phyloP scores from a whole-genome alignment of 2,888 invertebrate genomes.

The Tribolium freemani region DNA sequence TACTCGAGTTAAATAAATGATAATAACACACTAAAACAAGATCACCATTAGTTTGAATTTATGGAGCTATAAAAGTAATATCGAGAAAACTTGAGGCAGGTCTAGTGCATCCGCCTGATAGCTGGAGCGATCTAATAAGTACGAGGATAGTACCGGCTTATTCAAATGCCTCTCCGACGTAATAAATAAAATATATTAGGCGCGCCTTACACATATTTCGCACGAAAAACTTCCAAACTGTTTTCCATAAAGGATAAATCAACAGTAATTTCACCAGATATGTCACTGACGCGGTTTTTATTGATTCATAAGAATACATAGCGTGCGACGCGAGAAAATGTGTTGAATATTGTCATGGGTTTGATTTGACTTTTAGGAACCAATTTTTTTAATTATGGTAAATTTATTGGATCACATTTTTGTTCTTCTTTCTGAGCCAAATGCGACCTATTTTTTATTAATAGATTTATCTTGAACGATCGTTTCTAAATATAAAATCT shows the following conservation, averaged over 20 bases:
- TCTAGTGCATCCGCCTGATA: slow-evolving; percentile 16
- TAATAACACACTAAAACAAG: slow-evolving; percentile 20
- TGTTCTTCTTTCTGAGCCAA: too few species aligned
- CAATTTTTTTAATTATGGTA: neutral
- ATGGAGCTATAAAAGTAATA: slow-evolving; percentile 27
- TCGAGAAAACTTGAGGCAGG: slow-evolving; percentile 21
- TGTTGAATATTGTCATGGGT: neutral
- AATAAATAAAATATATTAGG: slow-evolving; percentile 31
- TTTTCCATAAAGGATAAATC: slow-evolving; percentile 22
- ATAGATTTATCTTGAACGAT: too few species aligned
- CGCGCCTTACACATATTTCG: slow-evolving; percentile 12
- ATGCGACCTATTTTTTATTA: too few species aligned
- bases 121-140: slow-evolving; percentile 17
- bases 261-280: neutral
- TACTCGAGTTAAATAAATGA: slow-evolving; percentile 11
- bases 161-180: slow-evolving; percentile 20
- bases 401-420: neutral
- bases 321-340: neutral
- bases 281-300: neutral
- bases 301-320: slow-evolving; percentile 17
- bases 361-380: neutral
- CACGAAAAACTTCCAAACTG: slow-evolving; percentile 16
- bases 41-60: slow-evolving; percentile 32
- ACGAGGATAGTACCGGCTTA: slow-evolving; percentile 6
- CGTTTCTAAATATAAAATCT: too few species aligned